Evolutionary conservation across 2,113 vertebrate species (phyloP).

Genomic region (Psilopsiagon aymara): DNA sequence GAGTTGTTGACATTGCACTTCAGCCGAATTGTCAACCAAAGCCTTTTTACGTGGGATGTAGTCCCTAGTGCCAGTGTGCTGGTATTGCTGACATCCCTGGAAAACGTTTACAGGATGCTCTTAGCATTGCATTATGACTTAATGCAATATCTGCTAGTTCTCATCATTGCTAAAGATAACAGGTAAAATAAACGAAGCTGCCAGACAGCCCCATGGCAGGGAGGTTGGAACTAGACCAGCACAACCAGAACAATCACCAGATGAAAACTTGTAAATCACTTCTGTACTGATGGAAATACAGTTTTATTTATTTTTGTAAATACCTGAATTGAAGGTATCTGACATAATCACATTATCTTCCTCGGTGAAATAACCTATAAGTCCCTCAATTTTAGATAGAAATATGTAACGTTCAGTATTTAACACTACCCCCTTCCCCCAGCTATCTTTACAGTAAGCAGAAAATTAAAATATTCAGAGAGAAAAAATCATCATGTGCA

Average conservation of each 20-base stretch:
- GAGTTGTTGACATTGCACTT: slow-evolving; percentile 43
- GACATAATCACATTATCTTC: neutral
- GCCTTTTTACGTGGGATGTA: neutral
- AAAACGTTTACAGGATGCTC: neutral
- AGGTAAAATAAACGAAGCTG: neutral
- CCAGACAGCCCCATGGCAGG: neutral
- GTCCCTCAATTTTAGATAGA: neutral
- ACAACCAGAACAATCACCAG: neutral
- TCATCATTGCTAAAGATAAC: neutral
- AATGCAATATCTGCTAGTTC: neutral
- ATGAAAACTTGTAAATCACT: neutral
- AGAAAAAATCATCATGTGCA: neutral
- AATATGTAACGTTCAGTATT: neutral
- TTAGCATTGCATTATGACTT: neutral
- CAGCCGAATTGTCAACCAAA: neutral
- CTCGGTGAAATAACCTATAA: neutral
- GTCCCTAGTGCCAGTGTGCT: slow-evolving; percentile 39
- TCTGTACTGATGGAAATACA: neutral
- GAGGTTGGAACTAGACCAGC: neutral
- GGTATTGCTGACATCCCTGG: slow-evolving; percentile 18
- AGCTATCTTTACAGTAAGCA: neutral
- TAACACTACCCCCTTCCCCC: neutral
- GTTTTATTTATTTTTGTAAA: neutral
- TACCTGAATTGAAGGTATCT: neutral
- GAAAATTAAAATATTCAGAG: neutral